Evolutionary conservation across 1,140 invertebrate species (phyloP), one percentile per base, ranked within the genome.

Genomic region (Microplitis mediator): DNA sequence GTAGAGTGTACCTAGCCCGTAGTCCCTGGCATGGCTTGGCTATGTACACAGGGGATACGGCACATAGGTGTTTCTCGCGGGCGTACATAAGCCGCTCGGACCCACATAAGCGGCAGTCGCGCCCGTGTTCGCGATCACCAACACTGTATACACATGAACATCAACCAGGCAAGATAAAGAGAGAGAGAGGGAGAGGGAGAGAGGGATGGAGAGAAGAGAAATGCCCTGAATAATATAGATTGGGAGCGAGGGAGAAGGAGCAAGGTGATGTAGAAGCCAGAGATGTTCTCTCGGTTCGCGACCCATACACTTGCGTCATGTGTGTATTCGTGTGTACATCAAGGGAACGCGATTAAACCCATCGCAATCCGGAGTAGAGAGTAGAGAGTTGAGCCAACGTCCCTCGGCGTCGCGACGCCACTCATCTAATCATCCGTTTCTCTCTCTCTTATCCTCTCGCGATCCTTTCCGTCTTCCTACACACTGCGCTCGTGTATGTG

Each of bases 1-100:
- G 76, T 77, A 75, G 1, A 75, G 75, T 75, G 73, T 73, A 78
- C 73, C 70, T 77, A 74, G 75, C 34, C 62, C 73, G 75, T 77
- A 78, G 77, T 76, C 78, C 75, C 74, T 71, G 73, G 45, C 16
- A 60, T 35, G 51, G 67, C 52, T 32, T 23, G 23, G 23, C 74
- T 76, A 73, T 76, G 66, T 72, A 75, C 76, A 51, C 66, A 52
- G 66, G 39, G 63, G 34, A 52, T 52, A 64, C 65, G 63, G 60
- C 61, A 75, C 68, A 75, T 75, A 75, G 72, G 72, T 71, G 73
- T 74, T 71, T 75, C 71, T 75, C 74, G 71, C 68, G 74, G 71
- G 71, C 72, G 71, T 69, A 71, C 66, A 76, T 76, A 71, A 75
- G 74, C 66, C 60, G 51, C 39, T 1, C 60, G 71, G 54, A 56